Base-by-base conservation (phyloP, 2,888 invertebrate species). In the Uropetala carovei region DNA sequence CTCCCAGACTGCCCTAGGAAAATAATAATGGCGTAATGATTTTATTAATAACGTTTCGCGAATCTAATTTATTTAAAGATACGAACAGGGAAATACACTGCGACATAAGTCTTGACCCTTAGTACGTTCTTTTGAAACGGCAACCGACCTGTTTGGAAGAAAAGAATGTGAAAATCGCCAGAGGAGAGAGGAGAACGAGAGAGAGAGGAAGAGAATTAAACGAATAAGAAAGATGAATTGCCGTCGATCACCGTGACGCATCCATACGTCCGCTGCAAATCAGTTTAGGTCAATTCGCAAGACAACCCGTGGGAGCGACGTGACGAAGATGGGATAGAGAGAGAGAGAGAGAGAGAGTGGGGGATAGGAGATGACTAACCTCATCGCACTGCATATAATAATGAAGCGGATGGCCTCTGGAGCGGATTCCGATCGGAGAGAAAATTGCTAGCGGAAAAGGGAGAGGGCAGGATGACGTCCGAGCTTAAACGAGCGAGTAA, bases 201-300 rank as follows among this genome's bases (percentile, higher is more conserved):
- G 13, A 11, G 82, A 18, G 43, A 43, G 83, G 18, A 43, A 56
- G 83, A 83, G 82, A 57, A 83, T 14, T 85, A 22, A 58, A 10
- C 8, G 85, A 85, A 85, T n/a, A 14, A 85, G 59, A 10, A 11
- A n/a, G 22, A 68, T 68, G 22, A 43, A 43, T 43, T 43, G 43
- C 43, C 43, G 43, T 43, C 22, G 22, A 5, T 75, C 75, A 18
- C 14, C 27, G 75, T 75, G 75, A 75, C 75, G 75, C 27, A 75
- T 75, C 27, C 27, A n/a, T 64, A 64, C 64, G 68, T 68, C 68
- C 68, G 75, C 75, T 75, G 75, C 75, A 75, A 75, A 75, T 75
- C 75, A 27, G 75, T 75, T 75, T 75, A 75, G 75, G 75, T 75
- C 75, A 75, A 64, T n/a, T n/a, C 64, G 16, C n/a, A 75, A 75